These are phyloP conservation scores for Eubasilissa splendida DNA, from an alignment of 2,888 invertebrate genomes.

Conservation along the genomic window DNA sequence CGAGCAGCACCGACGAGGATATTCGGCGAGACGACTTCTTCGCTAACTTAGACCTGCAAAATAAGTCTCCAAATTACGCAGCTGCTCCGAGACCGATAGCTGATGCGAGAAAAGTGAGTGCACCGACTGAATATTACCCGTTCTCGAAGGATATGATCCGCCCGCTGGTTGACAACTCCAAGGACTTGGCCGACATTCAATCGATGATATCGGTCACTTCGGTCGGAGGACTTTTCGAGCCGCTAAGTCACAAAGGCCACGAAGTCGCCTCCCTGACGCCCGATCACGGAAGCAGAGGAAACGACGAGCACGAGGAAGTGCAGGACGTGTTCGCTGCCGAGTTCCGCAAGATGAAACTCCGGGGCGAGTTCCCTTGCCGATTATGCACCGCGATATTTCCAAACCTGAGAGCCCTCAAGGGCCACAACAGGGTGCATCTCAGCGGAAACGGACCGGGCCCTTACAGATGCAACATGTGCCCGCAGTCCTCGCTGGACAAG, in stretches of 20 bases:
- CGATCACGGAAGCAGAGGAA: conserved; percentile 67
- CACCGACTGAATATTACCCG: conserved; percentile 65
- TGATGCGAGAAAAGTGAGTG: conserved; percentile 64
- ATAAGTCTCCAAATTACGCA: conserved; percentile 75
- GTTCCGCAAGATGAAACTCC: conserved; percentile 90
- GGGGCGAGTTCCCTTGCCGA: conserved; percentile 92
- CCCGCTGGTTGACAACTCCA: conserved; percentile 73
- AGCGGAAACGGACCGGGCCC: conserved; percentile 84
- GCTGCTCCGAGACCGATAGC: conserved; percentile 66
- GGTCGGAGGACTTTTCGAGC: conserved; percentile 77
- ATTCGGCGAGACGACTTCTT: conserved; percentile 85
- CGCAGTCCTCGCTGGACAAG: conserved; percentile 91
- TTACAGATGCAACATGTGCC: conserved; percentile 94
- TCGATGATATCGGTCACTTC: conserved; percentile 87
- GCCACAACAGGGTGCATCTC: conserved; percentile 90
- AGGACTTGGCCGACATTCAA: conserved; percentile 89
- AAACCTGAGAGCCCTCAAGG: conserved; percentile 90
- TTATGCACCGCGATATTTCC: conserved; percentile 91
- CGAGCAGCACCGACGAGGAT: conserved; percentile 71
- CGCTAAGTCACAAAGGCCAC: conserved; percentile 71
- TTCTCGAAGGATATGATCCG: conserved; percentile 64
- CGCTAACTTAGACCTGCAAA: conserved; percentile 83
- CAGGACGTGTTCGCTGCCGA: conserved; percentile 89
- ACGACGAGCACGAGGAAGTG: conserved; percentile 79
- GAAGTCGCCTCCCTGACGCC: conserved; percentile 69